These are phyloP conservation scores for Leptinotarsa defecta DNA, from an alignment of 1,140 invertebrate species.

Conservation along the genomic window DNA sequence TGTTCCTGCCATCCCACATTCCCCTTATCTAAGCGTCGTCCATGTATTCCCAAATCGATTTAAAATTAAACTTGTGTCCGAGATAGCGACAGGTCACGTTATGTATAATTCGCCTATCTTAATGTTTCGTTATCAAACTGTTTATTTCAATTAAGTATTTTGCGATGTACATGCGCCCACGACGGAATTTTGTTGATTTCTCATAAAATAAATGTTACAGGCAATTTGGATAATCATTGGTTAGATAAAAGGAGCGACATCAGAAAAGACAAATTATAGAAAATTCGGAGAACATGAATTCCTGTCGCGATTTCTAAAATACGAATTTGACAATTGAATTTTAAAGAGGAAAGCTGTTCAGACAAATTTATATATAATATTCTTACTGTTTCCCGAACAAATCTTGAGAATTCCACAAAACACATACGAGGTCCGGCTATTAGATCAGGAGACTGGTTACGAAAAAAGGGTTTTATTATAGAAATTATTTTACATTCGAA, in stretches of 20 bases:
- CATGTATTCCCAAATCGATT: conserved; percentile 52
- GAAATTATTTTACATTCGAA: too few relatives aligned
- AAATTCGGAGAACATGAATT: too few relatives aligned
- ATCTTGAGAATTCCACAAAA: too few relatives aligned
- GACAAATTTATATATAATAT: too few relatives aligned
- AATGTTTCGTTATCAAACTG: conserved; percentile 53
- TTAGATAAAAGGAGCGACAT: neutral
- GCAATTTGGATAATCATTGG: conserved; percentile 36
- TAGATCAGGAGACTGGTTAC: too few relatives aligned
- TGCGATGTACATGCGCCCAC: conserved; percentile 47
- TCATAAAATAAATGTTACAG: conserved; percentile 46
- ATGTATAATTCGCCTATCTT: conserved; percentile 52
- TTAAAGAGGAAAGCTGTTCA: too few relatives aligned
- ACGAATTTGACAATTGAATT: too few relatives aligned
- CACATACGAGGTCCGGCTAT: too few relatives aligned
- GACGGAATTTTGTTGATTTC: conserved; percentile 18
- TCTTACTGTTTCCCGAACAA: too few relatives aligned
- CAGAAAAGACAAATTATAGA: too few relatives aligned
- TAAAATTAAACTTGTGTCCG: conserved; percentile 54
- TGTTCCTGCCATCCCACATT: conserved; percentile 26
- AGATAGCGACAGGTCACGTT: conserved; percentile 49
- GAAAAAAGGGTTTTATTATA: too few relatives aligned
- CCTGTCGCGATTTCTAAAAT: too few relatives aligned
- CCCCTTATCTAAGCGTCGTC: conserved; percentile 30
- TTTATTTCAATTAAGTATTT: conserved; percentile 57